Base-by-base conservation (phyloP, 2,888 invertebrate genomes). In the Augiades crinisus region DNA sequence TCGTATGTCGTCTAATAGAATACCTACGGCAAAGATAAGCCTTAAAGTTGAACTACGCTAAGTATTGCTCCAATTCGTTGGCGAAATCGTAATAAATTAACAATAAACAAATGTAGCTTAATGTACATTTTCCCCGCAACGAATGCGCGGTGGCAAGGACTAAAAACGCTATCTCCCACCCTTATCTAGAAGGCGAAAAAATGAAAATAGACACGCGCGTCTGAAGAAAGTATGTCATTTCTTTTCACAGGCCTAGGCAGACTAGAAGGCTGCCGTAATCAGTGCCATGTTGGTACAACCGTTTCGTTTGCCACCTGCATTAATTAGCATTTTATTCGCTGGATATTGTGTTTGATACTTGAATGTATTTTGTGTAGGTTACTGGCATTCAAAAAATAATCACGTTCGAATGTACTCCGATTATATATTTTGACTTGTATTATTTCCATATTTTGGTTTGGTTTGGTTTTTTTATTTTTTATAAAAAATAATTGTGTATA, bases 201-300 rank as follows among this genome's bases (percentile, higher is more conserved):
- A 65, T 61, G 61, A 65, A 62, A 68, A 56, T 61, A 41, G 34
- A 49, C 49, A 36, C 43, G 36, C 64, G 55, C 54, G 57, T 61
- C 53, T 55, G 52, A 55, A 44, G 64, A 81, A 82, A 78, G 74
- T 81, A 59, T 82, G 83, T 79, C 84, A 81, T 74, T 61, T 69
- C 67, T 72, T 75, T 72, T 70, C 67, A 61, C 57, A 58, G 62
- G 47, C 63, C 63, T 62, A 56, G 59, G 58, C 49, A 55, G 57
- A 58, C 62, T 70, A 74, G 67, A 78, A 76, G 75, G 72, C 75
- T 62, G 57, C 56, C 54, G 70, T 76, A 76, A 78, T 79, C 80
- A 78, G 52, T 33, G 47, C 47, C 33, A 50, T 55, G 53, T 47
- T 52, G 40, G 37, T 40, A 40, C 30, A 46, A 40, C 30, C 37